A percentile compares a stretch with the other conserved stretches of the same genome.
These are phyloP conservation scores for Eumaeus atala DNA, from an alignment of 1,140 invertebrate genomes.

Conservation along the genomic window DNA sequence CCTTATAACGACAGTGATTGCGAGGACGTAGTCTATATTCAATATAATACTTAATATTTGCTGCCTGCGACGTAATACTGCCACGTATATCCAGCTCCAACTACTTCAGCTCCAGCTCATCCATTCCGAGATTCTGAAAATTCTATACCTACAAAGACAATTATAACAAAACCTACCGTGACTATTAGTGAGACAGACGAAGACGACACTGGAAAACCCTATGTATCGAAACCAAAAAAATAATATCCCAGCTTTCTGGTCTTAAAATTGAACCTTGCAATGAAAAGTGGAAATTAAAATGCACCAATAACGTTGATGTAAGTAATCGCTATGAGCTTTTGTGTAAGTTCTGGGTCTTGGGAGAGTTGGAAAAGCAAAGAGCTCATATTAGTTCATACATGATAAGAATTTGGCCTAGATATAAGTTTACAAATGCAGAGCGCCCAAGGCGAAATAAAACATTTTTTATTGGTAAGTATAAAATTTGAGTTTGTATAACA, in stretches of 20 bases:
- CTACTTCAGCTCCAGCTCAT: not conserved
- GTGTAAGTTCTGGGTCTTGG: conserved; percentile 7
- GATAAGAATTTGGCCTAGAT: conserved; percentile 13
- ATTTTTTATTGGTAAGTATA: conserved; percentile 17
- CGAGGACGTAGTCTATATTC: not conserved
- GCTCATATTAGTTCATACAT: conserved; percentile 14
- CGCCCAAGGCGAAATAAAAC: conserved; percentile 17
- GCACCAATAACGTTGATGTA: conserved; percentile 1
- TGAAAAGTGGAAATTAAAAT: conserved; percentile 11
- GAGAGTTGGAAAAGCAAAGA: conserved; percentile 12
- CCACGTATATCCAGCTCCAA: not conserved
- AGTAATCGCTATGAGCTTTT: conserved; percentile 2
- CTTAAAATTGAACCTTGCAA: conserved; percentile 6
- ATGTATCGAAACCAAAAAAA: not conserved
- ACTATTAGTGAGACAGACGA: not conserved
- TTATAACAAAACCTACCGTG: not conserved
- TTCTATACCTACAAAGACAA: not conserved
- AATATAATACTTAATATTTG: conserved; percentile 4
- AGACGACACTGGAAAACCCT: not conserved
- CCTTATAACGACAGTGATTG: conserved; percentile 4
- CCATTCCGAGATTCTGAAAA: not conserved
- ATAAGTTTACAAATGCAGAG: conserved; percentile 18
- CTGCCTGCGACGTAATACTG: too few relatives aligned
- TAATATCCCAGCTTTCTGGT: not conserved
- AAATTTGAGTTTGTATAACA: conserved; percentile 18